Evolutionary conservation across 2,888 invertebrate species (phyloP).

Genomic region (Epinotia ramella): DNA sequence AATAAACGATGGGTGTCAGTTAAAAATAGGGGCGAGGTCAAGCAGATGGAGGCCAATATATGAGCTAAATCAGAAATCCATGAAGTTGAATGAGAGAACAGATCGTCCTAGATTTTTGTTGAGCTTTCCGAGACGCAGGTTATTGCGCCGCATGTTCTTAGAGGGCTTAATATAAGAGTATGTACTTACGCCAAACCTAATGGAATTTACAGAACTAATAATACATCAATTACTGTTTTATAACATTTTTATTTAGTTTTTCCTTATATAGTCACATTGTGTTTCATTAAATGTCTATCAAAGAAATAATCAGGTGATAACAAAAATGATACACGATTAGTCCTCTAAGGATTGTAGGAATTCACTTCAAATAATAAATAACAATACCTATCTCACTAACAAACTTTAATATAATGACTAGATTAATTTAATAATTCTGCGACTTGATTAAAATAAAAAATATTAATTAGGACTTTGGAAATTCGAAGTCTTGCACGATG

Average conservation of each 20-base stretch:
- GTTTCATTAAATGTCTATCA: conserved; percentile 74
- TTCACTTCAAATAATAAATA: conserved; percentile 71
- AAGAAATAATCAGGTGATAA: conserved; percentile 66
- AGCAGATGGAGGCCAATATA: conserved; percentile 16
- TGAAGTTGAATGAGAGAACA: conserved; percentile 1
- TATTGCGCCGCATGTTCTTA: no score
- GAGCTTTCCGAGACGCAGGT: no score
- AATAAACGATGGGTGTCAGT: conserved; percentile 16
- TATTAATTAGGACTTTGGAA: conserved; percentile 78
- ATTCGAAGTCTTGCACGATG: conserved; percentile 66
- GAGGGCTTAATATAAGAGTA: not conserved
- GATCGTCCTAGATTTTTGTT: not conserved
- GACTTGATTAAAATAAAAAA: conserved; percentile 67
- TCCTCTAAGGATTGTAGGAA: conserved; percentile 72
- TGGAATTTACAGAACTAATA: not conserved
- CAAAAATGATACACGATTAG: conserved; percentile 64
- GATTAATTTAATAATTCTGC: conserved; percentile 71
- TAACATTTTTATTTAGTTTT: conserved; percentile 53
- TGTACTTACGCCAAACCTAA: not conserved
- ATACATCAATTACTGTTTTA: conserved; percentile 30
- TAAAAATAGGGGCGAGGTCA: conserved; percentile 37
- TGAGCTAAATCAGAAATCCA: conserved; percentile 15
- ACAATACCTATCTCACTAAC: conserved; percentile 72
- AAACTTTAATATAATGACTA: conserved; percentile 81
- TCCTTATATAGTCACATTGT: conserved; percentile 74